Evolutionary conservation across 2,797 vertebrate species (phyloP), one percentile per base, ranked within the genome.

Genomic region (Pseudochirops cupreus): DNA sequence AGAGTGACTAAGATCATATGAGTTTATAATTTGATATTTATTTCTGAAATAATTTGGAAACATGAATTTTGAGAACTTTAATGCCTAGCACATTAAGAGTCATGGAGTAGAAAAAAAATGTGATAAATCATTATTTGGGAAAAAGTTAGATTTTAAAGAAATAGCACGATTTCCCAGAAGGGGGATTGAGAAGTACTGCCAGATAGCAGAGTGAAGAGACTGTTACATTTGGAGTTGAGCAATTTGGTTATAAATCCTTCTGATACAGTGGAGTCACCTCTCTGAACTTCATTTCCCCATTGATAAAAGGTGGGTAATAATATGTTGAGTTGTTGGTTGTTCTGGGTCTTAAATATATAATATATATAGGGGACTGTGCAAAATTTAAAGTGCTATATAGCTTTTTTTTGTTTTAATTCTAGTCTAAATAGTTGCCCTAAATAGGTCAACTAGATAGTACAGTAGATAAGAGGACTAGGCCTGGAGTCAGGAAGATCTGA

Each of bases 91-190:
- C n/a, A 59, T 92, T 95, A 28, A 87, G 39, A 87, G 1, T 28
- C 39, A 87, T 46, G 24, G 24, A 87, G 9, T 87, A 87, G 39
- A 4, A 50, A 46, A 39, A 87, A 87, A 87, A 10, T 50, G n/a
- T 82, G 74, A 82, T 94, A 95, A 94, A n/a, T 92, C 89, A 52
- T 93, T 89, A 94, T 95, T 94, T 54, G 56, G 5, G 5, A 94
- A 82, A 93, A 18, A 91, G 12, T 54, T 93, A 18, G 13, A 52
- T 90, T 46, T 87, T 87, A 50, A 74, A 74, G 74, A 50, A 87
- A 46, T 87, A 50, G 3, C 24, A 11, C 1, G 24, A 87, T 87
- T 50, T 87, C 39, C 10, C 24, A 87, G n/a, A 46, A 50, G 74
- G 10, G 10, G 50, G 39, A 50, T 87, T 18, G 39, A 87, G 74